Evolutionary conservation across 2,888 invertebrate genomes (phyloP).

Genomic region (Ornithoptera alexandrae): DNA sequence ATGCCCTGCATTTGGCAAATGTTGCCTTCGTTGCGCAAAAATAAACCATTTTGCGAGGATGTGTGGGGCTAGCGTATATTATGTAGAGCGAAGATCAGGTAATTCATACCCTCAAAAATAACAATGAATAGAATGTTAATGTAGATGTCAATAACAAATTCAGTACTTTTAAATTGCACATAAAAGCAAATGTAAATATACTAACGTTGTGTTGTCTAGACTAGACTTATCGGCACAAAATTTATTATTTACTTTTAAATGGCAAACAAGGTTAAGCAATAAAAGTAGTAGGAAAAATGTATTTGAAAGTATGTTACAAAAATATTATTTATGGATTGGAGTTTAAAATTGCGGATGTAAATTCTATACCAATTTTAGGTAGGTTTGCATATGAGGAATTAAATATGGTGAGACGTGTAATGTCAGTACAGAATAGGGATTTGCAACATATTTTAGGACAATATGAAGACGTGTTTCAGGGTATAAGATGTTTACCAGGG

Average conservation of each 20-base stretch:
- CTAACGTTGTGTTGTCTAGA: background rate
- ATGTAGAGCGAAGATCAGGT: background rate
- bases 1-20: background rate
- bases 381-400: background rate
- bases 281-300: background rate
- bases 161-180: background rate
- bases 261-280: background rate
- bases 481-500: too few relatives aligned
- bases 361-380: background rate
- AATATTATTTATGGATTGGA: background rate
- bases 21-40: background rate
- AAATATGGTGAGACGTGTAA: background rate
- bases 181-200: background rate
- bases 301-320: background rate
- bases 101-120: background rate
- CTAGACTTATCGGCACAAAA: background rate
- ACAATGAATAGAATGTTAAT: background rate
- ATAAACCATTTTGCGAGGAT: background rate
- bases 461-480: too few relatives aligned
- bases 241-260: background rate
- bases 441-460: background rate
- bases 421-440: background rate
- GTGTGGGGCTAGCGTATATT: background rate
- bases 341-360: slow-evolving; percentile 1
- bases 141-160: background rate